Conservation (phyloP, 2,888 invertebrate species). For the Agrochola lychnidis region DNA sequence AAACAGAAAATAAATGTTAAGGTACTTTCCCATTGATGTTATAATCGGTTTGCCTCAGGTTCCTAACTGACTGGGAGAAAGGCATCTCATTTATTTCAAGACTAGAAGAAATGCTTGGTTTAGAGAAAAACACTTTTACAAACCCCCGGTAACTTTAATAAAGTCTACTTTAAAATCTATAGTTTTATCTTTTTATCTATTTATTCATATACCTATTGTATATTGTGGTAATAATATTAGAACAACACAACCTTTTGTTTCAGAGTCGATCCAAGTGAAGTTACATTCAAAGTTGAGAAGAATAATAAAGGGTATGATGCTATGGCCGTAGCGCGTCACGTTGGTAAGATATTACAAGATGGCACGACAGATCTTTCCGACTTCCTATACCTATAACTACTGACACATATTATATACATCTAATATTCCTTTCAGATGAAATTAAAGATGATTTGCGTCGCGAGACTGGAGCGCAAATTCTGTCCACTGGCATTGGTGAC, state of each 20-base stretch:
- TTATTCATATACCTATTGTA: neutral
- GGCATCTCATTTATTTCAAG: conserved; percentile 93
- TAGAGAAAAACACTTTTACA: conserved; percentile 91
- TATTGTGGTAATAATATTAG: neutral
- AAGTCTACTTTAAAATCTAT: conserved; percentile 49
- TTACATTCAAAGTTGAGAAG: conserved; percentile 93
- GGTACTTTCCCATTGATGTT: conserved; percentile 59
- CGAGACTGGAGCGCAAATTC: conserved; percentile 92
- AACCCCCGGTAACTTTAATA: conserved; percentile 90
- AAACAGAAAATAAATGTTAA: conserved; percentile 57
- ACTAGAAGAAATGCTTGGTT: conserved; percentile 93
- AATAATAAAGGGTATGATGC: conserved; percentile 92
- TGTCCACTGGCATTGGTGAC: conserved; percentile 95
- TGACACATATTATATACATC: neutral
- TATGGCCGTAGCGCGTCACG: conserved; percentile 91
- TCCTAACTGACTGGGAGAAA: conserved; percentile 92
- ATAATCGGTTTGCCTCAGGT: conserved; percentile 74
- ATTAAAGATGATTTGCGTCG: conserved; percentile 93
- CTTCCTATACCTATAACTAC: neutral
- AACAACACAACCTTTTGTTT: conserved; percentile 70
- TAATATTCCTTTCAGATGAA: conserved; percentile 78
- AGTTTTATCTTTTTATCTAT: conserved; percentile 34
- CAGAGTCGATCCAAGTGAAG: conserved; percentile 94
- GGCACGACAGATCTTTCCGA: neutral
- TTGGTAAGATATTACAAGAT: conserved; percentile 88